A percentile compares a stretch with the other conserved stretches of the same genome.
phyloP scores from a whole-genome alignment of 2,113 vertebrate genomes.

The Tringa solitaria region DNA sequence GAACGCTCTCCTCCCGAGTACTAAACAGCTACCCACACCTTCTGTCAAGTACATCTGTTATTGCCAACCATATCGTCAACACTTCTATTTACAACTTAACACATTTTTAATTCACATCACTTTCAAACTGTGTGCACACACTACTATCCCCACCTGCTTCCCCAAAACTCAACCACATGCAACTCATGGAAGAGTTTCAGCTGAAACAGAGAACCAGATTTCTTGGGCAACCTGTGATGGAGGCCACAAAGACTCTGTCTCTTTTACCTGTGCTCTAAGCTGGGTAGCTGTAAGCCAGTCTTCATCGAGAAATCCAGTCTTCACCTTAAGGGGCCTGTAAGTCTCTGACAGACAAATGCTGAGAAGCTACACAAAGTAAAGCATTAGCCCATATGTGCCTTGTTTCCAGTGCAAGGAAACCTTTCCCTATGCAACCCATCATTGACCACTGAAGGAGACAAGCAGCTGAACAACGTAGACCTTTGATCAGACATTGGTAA shows the following conservation, averaged over 20 bases:
- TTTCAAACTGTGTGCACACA: slow-evolving; percentile 48
- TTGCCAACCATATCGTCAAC: slow-evolving; percentile 54
- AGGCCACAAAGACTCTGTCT: background rate
- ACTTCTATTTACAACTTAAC: slow-evolving; percentile 73
- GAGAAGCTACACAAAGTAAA: background rate
- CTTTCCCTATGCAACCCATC: background rate
- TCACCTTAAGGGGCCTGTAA: background rate
- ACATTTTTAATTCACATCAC: slow-evolving; percentile 64
- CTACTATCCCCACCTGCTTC: slow-evolving; percentile 15
- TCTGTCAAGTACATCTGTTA: slow-evolving; percentile 71
- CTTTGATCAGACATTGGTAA: background rate
- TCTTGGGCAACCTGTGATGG: background rate
- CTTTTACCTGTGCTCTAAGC: background rate
- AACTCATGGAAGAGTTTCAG: background rate
- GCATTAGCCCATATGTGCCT: background rate
- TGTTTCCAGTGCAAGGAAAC: background rate
- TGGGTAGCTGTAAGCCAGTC: background rate
- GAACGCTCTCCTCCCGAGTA: background rate
- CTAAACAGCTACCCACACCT: slow-evolving; percentile 57
- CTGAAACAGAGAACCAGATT: background rate
- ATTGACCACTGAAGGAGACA: background rate
- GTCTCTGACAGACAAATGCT: background rate
- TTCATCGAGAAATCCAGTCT: background rate
- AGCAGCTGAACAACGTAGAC: background rate
- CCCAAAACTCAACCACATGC: background rate